Conservation (phyloP, 1,140 invertebrate genomes). For the Myzus persicae region DNA sequence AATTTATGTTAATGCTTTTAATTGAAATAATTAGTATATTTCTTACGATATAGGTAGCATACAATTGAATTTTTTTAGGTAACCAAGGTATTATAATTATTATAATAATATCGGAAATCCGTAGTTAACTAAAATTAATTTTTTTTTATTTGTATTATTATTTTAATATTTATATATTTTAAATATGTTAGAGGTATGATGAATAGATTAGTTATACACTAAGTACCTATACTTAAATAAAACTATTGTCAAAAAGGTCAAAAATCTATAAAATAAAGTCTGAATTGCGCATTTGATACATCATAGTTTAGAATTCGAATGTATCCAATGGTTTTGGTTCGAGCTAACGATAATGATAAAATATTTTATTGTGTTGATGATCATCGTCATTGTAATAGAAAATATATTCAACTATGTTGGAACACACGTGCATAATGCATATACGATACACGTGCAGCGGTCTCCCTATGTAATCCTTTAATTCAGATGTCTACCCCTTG, state of each 20-base stretch:
- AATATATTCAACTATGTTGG: constrained; percentile 49
- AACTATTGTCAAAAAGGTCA: neutral
- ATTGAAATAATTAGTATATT: no score
- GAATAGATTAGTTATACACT: neutral
- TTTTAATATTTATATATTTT: neutral
- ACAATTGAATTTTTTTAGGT: no score
- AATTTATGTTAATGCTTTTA: no score
- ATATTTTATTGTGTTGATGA: constrained; percentile 40
- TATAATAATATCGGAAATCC: no score
- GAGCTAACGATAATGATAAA: neutral
- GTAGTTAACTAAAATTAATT: no score
- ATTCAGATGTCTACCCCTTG: constrained; percentile 34
- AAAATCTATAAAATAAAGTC: neutral
- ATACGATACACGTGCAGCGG: constrained; percentile 21
- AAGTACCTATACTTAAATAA: no score
- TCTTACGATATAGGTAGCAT: neutral
- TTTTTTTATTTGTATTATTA: neutral
- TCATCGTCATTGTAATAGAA: neutral
- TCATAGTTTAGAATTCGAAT: neutral
- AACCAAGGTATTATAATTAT: no score
- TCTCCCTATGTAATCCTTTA: constrained; percentile 50
- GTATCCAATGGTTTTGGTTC: neutral
- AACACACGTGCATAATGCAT: constrained; percentile 24
- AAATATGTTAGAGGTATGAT: neutral
- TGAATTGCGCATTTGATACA: neutral